phyloP scores from a whole-genome alignment of 2,113 vertebrate genomes.

The Montifringilla adamsi region DNA sequence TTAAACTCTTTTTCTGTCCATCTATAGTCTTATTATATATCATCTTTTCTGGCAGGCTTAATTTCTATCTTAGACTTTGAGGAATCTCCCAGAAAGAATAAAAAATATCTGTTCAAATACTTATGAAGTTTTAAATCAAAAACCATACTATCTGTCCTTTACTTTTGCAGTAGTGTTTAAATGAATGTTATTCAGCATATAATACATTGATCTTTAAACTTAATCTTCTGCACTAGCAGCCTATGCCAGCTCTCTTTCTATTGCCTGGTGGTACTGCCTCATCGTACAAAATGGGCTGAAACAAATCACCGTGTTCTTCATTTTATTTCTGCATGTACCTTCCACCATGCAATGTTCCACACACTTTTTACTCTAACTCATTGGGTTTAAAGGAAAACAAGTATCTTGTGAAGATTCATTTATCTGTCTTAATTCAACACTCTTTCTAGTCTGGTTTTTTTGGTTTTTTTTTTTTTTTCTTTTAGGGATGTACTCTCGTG shows the following conservation, averaged over 20 bases:
- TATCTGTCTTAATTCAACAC: background rate
- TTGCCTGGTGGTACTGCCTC: background rate
- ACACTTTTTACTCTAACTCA: background rate
- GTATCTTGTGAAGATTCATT: slow-evolving; percentile 4
- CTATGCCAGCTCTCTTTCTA: background rate
- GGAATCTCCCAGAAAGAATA: background rate
- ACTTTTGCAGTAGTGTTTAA: slow-evolving; percentile 27
- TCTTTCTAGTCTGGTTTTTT: background rate
- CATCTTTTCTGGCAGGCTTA: slow-evolving; percentile 37
- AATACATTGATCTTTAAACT: background rate
- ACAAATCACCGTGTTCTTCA: background rate
- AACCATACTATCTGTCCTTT: background rate
- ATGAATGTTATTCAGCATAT: slow-evolving; percentile 15
- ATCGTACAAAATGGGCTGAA: slow-evolving; percentile 18
- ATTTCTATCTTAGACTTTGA: slow-evolving; percentile 28
- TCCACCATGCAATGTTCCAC: background rate
- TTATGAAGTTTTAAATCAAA: slow-evolving; percentile 46
- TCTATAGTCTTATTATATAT: slow-evolving; percentile 28
- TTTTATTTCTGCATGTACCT: slow-evolving; percentile 15
- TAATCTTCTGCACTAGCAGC: background rate
- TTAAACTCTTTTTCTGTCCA: background rate
- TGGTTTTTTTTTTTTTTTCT: background rate
- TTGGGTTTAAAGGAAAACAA: background rate
- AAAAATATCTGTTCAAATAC: slow-evolving; percentile 42
- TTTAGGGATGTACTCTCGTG: background rate